Percentiles rank a stretch among this genome's conserved stretches.
Conservation (phyloP, 1,140 invertebrate genomes). For the Vanessa tameamea region DNA sequence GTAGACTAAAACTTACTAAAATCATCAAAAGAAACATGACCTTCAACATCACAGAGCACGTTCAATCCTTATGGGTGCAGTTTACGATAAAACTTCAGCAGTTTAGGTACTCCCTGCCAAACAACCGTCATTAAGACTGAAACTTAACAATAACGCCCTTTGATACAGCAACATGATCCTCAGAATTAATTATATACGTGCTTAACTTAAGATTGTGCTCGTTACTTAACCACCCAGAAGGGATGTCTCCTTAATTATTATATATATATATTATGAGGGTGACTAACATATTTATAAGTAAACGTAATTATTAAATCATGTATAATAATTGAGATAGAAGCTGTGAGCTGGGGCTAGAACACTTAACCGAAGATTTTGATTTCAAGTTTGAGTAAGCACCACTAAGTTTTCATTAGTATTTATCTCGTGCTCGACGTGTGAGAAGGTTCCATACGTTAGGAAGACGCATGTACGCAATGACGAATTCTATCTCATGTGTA, state of each 20-base stretch:
- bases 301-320: no score
- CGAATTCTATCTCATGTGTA: no score
- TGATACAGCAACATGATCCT: constrained; percentile 30
- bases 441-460: no score
- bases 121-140: constrained; percentile 23
- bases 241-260: constrained; percentile 25
- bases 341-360: no score
- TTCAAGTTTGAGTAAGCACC: no score
- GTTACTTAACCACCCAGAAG: constrained; percentile 27
- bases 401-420: no score
- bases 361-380: no score
- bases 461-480: no score
- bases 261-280: background rate
- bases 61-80: constrained; percentile 20
- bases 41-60: background rate
- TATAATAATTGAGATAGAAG: background rate
- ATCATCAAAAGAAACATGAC: constrained; percentile 9
- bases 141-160: constrained; percentile 35
- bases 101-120: constrained; percentile 18
- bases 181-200: constrained; percentile 39
- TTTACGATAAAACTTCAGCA: constrained; percentile 32
- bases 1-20: background rate
- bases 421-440: no score
- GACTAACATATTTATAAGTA: background rate
- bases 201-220: constrained; percentile 30